Percentiles rank a stretch among this genome's conserved stretches.
Evolutionary conservation across 2,888 invertebrate genomes (phyloP).

Genomic region (Pimpla rufipes): DNA sequence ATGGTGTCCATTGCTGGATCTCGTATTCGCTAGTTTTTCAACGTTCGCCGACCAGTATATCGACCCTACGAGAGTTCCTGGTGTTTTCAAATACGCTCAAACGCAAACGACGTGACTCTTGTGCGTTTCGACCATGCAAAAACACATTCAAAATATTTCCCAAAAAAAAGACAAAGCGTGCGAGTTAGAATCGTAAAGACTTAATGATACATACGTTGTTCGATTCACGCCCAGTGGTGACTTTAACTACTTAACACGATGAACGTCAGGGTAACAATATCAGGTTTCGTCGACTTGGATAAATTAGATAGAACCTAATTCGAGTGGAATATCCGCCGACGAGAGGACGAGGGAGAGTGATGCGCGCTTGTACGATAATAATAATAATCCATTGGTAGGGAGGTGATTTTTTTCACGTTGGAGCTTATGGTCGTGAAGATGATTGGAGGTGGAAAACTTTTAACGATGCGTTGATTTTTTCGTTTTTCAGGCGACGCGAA

Average conservation of each 20-base stretch:
- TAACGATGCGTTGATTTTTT: constrained; percentile 5
- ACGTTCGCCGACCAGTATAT: not conserved
- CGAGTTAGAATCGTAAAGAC: too few species aligned
- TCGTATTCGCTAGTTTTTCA: not conserved
- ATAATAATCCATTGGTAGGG: constrained; percentile 20
- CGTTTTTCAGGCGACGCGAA: not conserved
- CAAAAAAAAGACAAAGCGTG: not conserved
- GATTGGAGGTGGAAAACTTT: constrained; percentile 1
- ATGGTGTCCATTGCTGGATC: not conserved
- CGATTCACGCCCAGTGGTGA: constrained; percentile 17
- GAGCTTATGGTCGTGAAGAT: constrained; percentile 17
- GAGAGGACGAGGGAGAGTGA: not conserved
- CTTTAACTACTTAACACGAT: constrained; percentile 34
- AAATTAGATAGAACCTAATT: constrained; percentile 36
- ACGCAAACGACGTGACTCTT: constrained; percentile 11
- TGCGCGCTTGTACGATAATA: constrained; percentile 44
- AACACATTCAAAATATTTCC: not conserved
- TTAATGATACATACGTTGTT: too few species aligned
- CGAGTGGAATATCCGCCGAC: constrained; percentile 5
- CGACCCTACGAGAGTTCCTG: constrained; percentile 39
- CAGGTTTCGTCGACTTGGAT: constrained; percentile 60
- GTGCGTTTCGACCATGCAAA: not conserved
- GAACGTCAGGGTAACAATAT: constrained; percentile 65
- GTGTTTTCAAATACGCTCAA: not conserved
- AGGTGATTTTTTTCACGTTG: constrained; percentile 14